These are phyloP conservation scores for Trogon surrucura DNA, from an alignment of 2,113 vertebrate species.

Conservation along the genomic window DNA sequence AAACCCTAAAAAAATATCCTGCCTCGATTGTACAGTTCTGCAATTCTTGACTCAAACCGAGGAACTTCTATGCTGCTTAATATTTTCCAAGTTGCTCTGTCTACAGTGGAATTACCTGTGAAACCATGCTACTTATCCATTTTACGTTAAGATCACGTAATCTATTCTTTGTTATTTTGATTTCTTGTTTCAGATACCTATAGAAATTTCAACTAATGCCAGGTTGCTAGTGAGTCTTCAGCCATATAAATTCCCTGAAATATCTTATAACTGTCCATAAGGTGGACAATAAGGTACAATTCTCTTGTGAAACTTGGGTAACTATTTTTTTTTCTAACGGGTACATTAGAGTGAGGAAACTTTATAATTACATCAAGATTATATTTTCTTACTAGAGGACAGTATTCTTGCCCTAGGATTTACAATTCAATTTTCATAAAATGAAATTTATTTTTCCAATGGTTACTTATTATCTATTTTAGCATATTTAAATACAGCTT, in stretches of 20 bases:
- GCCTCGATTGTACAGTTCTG: fast-evolving
- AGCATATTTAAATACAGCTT: neutral
- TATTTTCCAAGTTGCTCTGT: neutral
- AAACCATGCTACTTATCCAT: neutral
- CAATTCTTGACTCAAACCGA: neutral
- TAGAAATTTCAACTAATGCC: neutral
- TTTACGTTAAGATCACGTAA: fast-evolving
- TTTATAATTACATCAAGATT: neutral
- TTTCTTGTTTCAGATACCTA: neutral
- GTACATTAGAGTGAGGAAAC: neutral
- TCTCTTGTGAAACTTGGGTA: neutral
- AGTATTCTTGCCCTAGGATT: neutral
- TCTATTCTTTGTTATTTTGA: neutral
- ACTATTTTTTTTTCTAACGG: neutral
- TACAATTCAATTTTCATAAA: neutral
- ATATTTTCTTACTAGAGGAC: neutral
- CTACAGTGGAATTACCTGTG: neutral
- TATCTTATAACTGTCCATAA: neutral
- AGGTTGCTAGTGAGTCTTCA: neutral
- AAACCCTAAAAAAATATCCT: fast-evolving
- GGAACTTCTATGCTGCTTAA: neutral
- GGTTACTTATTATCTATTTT: neutral
- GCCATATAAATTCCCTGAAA: neutral
- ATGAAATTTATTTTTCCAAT: neutral
- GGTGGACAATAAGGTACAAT: neutral